Evolutionary conservation across 2,888 invertebrate genomes (phyloP).

Genomic region (Oegoconia quadripuncta): DNA sequence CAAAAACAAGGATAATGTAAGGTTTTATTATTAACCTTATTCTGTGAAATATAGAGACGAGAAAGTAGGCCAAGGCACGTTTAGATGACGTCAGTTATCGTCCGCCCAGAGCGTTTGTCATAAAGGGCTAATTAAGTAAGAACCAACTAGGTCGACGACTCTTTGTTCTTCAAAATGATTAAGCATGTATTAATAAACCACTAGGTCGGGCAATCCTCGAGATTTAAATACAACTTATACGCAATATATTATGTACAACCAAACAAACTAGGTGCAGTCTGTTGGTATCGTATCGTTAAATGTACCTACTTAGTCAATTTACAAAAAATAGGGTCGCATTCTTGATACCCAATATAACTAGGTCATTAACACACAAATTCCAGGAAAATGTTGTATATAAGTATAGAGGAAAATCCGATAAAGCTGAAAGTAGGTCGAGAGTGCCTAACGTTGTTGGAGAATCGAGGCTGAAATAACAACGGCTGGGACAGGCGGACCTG

Average conservation of each 20-base stretch:
- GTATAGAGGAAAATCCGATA: slow-evolving; percentile 60
- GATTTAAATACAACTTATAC: too few relatives aligned
- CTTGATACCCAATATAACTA: slow-evolving; percentile 22
- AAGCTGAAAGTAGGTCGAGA: slow-evolving; percentile 54
- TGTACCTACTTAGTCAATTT: too few relatives aligned
- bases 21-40: slow-evolving; percentile 33
- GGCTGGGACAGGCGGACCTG: slow-evolving; percentile 27
- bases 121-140: slow-evolving; percentile 52
- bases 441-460: slow-evolving; percentile 32
- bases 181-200: slow-evolving; percentile 29
- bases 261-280: too few relatives aligned
- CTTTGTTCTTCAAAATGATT: slow-evolving; percentile 54
- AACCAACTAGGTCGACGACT: slow-evolving; percentile 66
- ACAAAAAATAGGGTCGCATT: too few relatives aligned
- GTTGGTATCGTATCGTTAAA: too few relatives aligned
- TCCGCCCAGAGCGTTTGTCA: slow-evolving; percentile 31
- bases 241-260: too few relatives aligned
- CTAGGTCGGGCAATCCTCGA: slow-evolving; percentile 1
- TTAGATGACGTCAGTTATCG: slow-evolving; percentile 52
- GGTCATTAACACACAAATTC: slow-evolving; percentile 69
- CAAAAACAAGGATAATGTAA: slow-evolving; percentile 21
- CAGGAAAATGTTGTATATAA: slow-evolving; percentile 51
- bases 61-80: slow-evolving; percentile 57
- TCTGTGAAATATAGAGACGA: slow-evolving; percentile 33
- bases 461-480: slow-evolving; percentile 52